Percentiles rank a stretch among this genome's conserved stretches.
phyloP scores from a whole-genome alignment of 2,888 invertebrate species.

The Calliopum simillimum region DNA sequence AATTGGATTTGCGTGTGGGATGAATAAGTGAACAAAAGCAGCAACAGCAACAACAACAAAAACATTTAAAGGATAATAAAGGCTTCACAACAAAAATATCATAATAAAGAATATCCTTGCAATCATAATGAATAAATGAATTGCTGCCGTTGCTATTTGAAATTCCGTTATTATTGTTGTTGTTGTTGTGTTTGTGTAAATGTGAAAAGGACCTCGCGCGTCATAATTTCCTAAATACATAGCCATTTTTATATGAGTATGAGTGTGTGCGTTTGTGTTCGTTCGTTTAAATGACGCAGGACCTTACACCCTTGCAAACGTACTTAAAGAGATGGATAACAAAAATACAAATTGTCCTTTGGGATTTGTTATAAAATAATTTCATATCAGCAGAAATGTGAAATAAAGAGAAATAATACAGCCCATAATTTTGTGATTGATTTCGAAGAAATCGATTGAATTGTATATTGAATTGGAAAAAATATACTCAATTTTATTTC shows the following conservation, averaged over 20 bases:
- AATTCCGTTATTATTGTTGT: constrained; percentile 3
- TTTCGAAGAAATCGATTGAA: no score
- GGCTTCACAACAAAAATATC: constrained; percentile 4
- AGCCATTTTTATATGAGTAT: neutral
- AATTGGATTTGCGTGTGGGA: constrained; percentile 21
- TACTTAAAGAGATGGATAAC: no score
- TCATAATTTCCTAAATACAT: neutral
- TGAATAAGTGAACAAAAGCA: constrained; percentile 3
- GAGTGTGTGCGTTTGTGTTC: neutral
- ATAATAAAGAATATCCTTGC: constrained; percentile 21
- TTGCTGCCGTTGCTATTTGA: neutral
- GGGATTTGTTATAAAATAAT: no score
- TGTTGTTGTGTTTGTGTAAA: neutral
- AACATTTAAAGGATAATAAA: neutral
- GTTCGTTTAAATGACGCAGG: neutral
- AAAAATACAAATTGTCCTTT: no score
- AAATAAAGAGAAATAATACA: no score
- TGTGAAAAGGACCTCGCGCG: neutral
- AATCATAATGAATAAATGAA: constrained; percentile 24
- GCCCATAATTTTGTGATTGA: no score
- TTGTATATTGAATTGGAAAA: no score
- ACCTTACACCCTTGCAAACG: no score
- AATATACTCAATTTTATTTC: no score
- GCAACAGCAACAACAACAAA: constrained; percentile 28
- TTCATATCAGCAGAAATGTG: no score